Percentiles rank a stretch among this genome's conserved stretches.
These are phyloP conservation scores for Oriolus oriolus DNA, from an alignment of 2,113 vertebrate genomes.

Conservation along the genomic window DNA sequence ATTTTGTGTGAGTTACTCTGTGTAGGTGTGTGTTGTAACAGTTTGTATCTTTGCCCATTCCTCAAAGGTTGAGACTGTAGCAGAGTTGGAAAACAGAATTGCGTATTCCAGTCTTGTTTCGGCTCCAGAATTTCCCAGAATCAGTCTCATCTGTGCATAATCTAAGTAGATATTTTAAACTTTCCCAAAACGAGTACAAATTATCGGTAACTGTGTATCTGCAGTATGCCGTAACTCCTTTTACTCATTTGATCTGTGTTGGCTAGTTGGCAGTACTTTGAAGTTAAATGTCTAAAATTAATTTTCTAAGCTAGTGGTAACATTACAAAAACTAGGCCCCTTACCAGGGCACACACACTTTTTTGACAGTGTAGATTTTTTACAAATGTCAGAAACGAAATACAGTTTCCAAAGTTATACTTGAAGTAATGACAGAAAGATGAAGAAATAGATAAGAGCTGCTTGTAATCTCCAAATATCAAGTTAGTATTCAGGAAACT, in stretches of 20 bases:
- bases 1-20: background rate
- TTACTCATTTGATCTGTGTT: background rate
- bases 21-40: background rate
- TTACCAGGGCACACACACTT: background rate
- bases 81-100: background rate
- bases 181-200: background rate
- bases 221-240: background rate
- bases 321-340: background rate
- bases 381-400: background rate
- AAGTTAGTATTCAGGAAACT: background rate
- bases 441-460: background rate
- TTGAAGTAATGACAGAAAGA: background rate
- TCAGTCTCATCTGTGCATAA: background rate
- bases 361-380: background rate
- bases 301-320: background rate
- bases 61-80: background rate
- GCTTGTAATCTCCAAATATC: background rate
- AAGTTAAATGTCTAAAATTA: background rate
- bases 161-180: background rate
- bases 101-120: background rate
- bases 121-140: background rate
- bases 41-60: background rate
- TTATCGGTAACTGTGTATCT: background rate
- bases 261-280: background rate
- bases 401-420: background rate